These are phyloP conservation scores for Benitochromis conjunctus DNA, from an alignment of 2,113 vertebrate species.

Conservation along the genomic window DNA sequence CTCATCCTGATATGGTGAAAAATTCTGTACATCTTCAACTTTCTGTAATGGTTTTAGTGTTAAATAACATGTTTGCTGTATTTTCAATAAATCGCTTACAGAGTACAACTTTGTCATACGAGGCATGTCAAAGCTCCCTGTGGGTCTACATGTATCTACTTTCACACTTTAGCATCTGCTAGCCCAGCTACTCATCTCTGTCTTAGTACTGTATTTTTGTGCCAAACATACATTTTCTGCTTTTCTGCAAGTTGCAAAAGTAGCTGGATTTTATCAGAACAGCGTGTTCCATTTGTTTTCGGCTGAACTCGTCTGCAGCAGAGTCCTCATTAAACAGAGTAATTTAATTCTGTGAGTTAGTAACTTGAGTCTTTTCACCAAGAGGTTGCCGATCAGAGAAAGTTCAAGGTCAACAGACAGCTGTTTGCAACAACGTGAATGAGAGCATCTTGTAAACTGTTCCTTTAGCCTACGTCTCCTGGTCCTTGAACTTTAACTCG, in stretches of 20 bases:
- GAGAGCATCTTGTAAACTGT: neutral
- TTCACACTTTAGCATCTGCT: neutral
- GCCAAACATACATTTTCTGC: neutral
- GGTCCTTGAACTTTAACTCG: neutral
- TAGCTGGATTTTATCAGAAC: rapidly evolving
- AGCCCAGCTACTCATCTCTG: neutral
- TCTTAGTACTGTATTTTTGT: neutral
- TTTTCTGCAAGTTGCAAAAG: neutral
- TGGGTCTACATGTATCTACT: neutral
- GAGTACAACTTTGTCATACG: neutral
- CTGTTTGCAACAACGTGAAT: neutral
- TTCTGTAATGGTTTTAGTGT: constrained; percentile 16
- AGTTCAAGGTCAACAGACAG: neutral
- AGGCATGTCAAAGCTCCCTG: neutral
- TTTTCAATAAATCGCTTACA: constrained; percentile 29
- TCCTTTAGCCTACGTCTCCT: neutral
- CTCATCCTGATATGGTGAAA: neutral
- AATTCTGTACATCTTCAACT: neutral
- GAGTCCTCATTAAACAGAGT: neutral
- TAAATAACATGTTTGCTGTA: constrained; percentile 1
- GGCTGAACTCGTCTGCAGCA: neutral
- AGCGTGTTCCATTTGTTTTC: neutral
- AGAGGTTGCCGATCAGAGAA: neutral
- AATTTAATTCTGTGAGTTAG: neutral
- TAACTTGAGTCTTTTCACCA: neutral